Evolutionary conservation across 2,888 invertebrate species (phyloP), one percentile per base, ranked within the genome.

Genomic region (Agonopterix arenella): DNA sequence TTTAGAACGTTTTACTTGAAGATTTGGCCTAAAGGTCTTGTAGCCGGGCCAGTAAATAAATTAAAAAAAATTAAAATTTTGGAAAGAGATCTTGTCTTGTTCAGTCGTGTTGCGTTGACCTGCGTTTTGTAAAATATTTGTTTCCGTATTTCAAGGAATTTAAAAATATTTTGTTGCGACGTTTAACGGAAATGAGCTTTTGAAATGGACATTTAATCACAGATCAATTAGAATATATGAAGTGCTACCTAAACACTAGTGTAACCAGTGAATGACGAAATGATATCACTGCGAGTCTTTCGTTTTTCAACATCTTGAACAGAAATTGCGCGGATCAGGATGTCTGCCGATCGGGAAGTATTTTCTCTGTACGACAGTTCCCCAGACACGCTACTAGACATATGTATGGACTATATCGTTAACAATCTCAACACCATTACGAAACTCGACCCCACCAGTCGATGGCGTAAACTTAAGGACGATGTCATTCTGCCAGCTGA

Each of bases 401-500:
- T 93, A 49, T 93, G 93, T 71, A 90, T 92, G 75, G 90, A 91
- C 53, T 91, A 82, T 61, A 90, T 94, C 52, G 90, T 92, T 46
- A 83, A 89, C 53, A 90, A 94, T 78, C 76, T 94, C 53, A 89
- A 92, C 59, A 90, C 90, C 36, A 91, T 94, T 60, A 91, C 92
- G 58, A 83, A 77, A 54, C 68, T 77, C 51, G 89, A 90, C 61
- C 77, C 81, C 9, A 61, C 63, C 42, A 83, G 73, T 50, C 84
- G 90, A 57, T 86, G 89, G 70, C 74, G 79, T 47, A 83, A 80
- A 59, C 76, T 95, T 8, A 89, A 84, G 57, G 90, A 92, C 53
- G 93, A 92, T 50, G 78, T 94, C 49, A 86, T 91, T 46, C 73
- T 95, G 36, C 95, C 95, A 0, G 90, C 90, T 47, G 94, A 94